These are phyloP conservation scores for Anguilla marmorata DNA, from an alignment of 2,797 vertebrate genomes.

Conservation along the genomic window DNA sequence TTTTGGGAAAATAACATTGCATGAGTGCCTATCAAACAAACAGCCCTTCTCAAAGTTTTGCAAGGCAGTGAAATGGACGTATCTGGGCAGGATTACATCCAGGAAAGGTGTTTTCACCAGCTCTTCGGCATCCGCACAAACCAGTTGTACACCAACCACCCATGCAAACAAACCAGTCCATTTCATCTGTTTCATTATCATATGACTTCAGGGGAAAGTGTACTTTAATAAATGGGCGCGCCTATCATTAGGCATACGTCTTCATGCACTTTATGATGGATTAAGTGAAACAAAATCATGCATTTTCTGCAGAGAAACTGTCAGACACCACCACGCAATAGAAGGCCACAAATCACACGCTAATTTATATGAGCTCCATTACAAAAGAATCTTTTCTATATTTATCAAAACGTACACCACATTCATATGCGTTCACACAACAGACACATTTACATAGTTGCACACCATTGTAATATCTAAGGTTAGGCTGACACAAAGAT, in stretches of 20 bases:
- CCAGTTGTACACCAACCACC: slow-evolving; percentile 70
- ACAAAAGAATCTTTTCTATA: slow-evolving; percentile 71
- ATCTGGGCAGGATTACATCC: slow-evolving; percentile 76
- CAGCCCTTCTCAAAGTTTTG: slow-evolving; percentile 11
- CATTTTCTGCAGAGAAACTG: slow-evolving; percentile 65
- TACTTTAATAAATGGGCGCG: slow-evolving; percentile 75
- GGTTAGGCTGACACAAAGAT: not conserved
- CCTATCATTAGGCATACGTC: slow-evolving; percentile 79
- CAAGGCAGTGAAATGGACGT: slow-evolving; percentile 75
- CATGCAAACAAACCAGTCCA: slow-evolving; percentile 22
- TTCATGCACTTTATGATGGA: slow-evolving; percentile 75
- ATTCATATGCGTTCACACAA: slow-evolving; percentile 36
- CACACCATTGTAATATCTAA: not conserved
- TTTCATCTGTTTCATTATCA: slow-evolving; percentile 76
- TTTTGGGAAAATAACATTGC: not conserved
- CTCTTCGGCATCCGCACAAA: slow-evolving; percentile 77
- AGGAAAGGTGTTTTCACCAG: slow-evolving; percentile 59
- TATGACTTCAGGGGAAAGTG: slow-evolving; percentile 77
- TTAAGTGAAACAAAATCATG: slow-evolving; percentile 71
- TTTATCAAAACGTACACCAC: slow-evolving; percentile 72
- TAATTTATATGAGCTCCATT: slow-evolving; percentile 70
- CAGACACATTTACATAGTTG: slow-evolving; percentile 8
- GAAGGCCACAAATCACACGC: slow-evolving; percentile 73
- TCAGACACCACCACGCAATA: slow-evolving; percentile 71
- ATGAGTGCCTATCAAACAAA: not conserved